phyloP scores from a whole-genome alignment of 2,113 vertebrate genomes.

The Sterrhoptilus dennistouni region DNA sequence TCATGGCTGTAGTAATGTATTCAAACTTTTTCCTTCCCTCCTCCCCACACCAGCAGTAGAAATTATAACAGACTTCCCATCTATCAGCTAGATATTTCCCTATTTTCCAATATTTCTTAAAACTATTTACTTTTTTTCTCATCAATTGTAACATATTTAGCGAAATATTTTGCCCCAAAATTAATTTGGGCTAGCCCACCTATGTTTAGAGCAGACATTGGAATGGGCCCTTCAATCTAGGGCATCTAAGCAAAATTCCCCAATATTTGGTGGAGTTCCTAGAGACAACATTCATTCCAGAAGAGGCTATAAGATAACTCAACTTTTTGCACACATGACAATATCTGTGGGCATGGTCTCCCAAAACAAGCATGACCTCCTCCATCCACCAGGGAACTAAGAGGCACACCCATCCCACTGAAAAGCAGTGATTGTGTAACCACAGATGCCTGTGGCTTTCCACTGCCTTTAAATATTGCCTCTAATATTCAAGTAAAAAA shows the following conservation, averaged over 20 bases:
- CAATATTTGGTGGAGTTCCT: neutral
- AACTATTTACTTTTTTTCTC: neutral
- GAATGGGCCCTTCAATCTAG: neutral
- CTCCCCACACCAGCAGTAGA: rapidly evolving
- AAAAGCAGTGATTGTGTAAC: neutral
- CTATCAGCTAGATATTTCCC: neutral
- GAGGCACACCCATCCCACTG: neutral
- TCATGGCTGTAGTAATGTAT: neutral
- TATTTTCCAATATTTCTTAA: neutral
- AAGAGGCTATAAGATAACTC: neutral
- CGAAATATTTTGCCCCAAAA: neutral
- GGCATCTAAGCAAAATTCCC: neutral
- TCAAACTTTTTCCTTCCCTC: neutral
- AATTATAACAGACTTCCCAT: neutral
- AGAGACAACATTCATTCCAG: neutral
- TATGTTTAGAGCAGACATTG: neutral
- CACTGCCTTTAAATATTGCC: neutral
- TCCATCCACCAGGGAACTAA: neutral
- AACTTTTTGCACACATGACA: neutral
- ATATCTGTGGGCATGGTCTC: neutral
- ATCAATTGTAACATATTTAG: neutral
- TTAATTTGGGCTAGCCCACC: neutral
- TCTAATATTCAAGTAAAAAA: neutral
- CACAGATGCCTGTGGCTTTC: neutral
- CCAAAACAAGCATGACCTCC: neutral